Evolutionary conservation across 2,797 vertebrate species (phyloP).

Genomic region (Notolabrus celidotus): DNA sequence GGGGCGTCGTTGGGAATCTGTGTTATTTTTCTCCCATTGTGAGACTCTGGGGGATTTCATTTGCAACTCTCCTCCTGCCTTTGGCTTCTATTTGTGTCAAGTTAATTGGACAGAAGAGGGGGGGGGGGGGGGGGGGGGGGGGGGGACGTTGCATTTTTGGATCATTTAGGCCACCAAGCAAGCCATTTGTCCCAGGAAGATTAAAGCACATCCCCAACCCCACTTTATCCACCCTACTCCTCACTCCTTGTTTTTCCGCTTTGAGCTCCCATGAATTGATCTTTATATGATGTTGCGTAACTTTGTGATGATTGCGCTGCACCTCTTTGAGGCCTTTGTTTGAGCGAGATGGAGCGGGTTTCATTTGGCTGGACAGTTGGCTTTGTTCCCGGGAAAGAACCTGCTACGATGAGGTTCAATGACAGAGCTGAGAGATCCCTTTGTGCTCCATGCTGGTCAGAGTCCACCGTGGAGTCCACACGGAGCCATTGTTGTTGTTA

Average conservation of each 20-base stretch:
- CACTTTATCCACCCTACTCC: slow-evolving; percentile 45
- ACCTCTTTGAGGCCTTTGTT: slow-evolving; percentile 75
- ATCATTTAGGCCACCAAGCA: slow-evolving; percentile 66
- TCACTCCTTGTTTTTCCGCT: slow-evolving; percentile 40
- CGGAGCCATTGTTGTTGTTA: slow-evolving; percentile 46
- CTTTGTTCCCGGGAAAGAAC: slow-evolving; percentile 69
- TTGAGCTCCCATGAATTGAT: slow-evolving; percentile 70
- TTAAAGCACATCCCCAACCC: slow-evolving; percentile 64
- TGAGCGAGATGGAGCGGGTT: slow-evolving; percentile 71
- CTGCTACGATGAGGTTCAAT: slow-evolving; percentile 70
- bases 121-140: slow-evolving; percentile 29
- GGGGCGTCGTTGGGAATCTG: slow-evolving; percentile 11
- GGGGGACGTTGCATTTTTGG: slow-evolving; percentile 46
- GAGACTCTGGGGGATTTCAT: slow-evolving; percentile 64
- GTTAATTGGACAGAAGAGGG: slow-evolving; percentile 72
- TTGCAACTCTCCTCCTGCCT: slow-evolving; percentile 48
- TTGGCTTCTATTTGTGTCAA: slow-evolving; percentile 65
- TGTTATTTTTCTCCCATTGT: slow-evolving; percentile 59
- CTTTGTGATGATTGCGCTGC: slow-evolving; percentile 69
- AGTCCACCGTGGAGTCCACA: slow-evolving; percentile 47
- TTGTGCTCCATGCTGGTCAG: slow-evolving; percentile 65
- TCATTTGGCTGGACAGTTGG: slow-evolving; percentile 78
- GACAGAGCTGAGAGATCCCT: slow-evolving; percentile 68
- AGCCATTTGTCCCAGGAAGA: slow-evolving; percentile 60
- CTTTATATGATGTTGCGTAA: slow-evolving; percentile 76